Conservation (phyloP, 2,888 invertebrate genomes). For the Pterostichus niger region DNA sequence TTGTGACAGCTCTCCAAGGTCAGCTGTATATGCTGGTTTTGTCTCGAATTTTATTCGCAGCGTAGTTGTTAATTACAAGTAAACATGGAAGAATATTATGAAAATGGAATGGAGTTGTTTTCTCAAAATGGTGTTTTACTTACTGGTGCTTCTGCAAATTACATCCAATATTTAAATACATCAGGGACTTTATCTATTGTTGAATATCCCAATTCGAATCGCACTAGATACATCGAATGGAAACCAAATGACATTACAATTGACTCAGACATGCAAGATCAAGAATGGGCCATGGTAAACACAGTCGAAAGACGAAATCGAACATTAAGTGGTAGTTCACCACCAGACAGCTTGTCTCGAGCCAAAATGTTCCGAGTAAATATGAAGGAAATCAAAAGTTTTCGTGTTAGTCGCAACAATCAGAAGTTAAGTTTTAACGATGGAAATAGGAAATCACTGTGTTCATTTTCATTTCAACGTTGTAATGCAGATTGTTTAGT, state of each 20-base stretch:
- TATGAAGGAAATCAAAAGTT: slow-evolving; percentile 83
- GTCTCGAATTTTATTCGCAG: slow-evolving; percentile 15
- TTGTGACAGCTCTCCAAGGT: slow-evolving; percentile 61
- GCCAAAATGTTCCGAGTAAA: slow-evolving; percentile 80
- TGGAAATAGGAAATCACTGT: slow-evolving; percentile 85
- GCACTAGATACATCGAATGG: slow-evolving; percentile 85
- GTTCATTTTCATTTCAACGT: slow-evolving; percentile 92
- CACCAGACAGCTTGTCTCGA: slow-evolving; percentile 76
- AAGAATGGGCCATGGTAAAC: slow-evolving; percentile 92
- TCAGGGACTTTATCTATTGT: slow-evolving; percentile 86
- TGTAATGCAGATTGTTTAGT: slow-evolving; percentile 91
- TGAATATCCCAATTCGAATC: slow-evolving; percentile 79
- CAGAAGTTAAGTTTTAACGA: slow-evolving; percentile 83
- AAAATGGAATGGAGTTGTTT: slow-evolving; percentile 81
- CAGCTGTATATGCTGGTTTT: slow-evolving; percentile 27
- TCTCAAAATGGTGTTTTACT: slow-evolving; percentile 90
- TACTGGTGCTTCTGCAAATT: slow-evolving; percentile 82
- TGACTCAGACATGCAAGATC: slow-evolving; percentile 87
- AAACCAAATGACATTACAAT: slow-evolving; percentile 89
- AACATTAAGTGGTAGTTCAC: slow-evolving; percentile 80
- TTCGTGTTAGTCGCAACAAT: slow-evolving; percentile 80
- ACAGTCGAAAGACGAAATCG: slow-evolving; percentile 84
- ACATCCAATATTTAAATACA: slow-evolving; percentile 82
- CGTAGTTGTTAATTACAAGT: slow-evolving; percentile 27
- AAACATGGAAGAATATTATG: slow-evolving; percentile 72